A percentile compares a stretch with the other conserved stretches of the same genome.
These are phyloP conservation scores for Notocelia uddmanniana DNA, from an alignment of 2,888 invertebrate genomes.

Conservation along the genomic window DNA sequence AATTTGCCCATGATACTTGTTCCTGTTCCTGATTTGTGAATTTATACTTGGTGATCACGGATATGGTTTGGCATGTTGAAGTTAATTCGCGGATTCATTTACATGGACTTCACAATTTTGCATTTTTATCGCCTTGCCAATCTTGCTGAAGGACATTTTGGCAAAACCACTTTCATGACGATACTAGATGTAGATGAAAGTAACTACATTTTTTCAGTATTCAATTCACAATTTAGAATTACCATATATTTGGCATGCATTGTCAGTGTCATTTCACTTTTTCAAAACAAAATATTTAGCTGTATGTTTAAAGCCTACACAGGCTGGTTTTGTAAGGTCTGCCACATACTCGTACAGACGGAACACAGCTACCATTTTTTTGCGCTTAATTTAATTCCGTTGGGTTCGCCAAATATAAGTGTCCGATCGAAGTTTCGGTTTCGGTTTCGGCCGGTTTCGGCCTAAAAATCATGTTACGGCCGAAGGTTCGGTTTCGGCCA, in stretches of 20 bases:
- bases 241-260: not conserved
- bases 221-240: not conserved
- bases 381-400: too few relatives aligned
- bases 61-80: not conserved
- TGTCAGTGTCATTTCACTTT: constrained; percentile 13
- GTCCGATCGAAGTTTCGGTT: too few relatives aligned
- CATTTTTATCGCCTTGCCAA: not conserved
- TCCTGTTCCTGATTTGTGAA: not conserved
- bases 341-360: too few relatives aligned
- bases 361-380: too few relatives aligned
- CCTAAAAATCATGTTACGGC: too few relatives aligned
- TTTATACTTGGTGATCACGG: not conserved
- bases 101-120: not conserved
- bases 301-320: too few relatives aligned
- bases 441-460: too few relatives aligned
- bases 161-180: not conserved
- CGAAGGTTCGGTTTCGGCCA: too few relatives aligned
- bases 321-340: too few relatives aligned
- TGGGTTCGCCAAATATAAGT: too few relatives aligned
- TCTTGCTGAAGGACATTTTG: not conserved
- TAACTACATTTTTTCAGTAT: constrained; percentile 1
- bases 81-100: not conserved
- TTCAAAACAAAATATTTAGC: not conserved
- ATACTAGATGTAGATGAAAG: not conserved
- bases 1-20: not conserved